Conservation (phyloP, 2,113 vertebrate species). For the Sylvietta virens region DNA sequence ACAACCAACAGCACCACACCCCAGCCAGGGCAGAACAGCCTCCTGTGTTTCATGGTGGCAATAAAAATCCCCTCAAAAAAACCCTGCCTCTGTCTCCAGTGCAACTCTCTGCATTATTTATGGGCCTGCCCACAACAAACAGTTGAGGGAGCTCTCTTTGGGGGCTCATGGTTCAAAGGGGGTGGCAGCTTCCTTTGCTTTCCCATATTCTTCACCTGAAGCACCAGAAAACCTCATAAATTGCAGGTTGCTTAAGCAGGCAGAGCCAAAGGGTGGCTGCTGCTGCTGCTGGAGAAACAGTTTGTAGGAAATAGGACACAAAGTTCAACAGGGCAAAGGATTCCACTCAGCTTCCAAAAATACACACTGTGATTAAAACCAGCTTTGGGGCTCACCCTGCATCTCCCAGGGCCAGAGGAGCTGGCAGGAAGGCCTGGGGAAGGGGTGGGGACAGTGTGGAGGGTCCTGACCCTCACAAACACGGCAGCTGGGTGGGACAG, state of each 20-base stretch:
- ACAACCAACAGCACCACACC: neutral
- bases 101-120: neutral
- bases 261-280: neutral
- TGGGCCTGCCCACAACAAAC: neutral
- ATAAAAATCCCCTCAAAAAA: neutral
- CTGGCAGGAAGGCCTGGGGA: neutral
- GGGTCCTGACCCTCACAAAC: neutral
- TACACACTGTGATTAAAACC: neutral
- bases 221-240: neutral
- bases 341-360: constrained; percentile 13
- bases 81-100: neutral
- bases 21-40: neutral
- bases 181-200: neutral
- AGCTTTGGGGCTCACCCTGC: neutral
- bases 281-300: neutral
- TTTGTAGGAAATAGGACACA: neutral
- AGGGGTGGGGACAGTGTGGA: neutral
- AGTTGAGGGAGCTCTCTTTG: neutral
- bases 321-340: neutral
- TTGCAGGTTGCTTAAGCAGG: neutral
- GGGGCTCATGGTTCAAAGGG: neutral
- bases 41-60: neutral
- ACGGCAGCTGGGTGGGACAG: neutral
- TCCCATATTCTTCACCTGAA: neutral
- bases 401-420: neutral